Percentiles rank a stretch among this genome's conserved stretches.
Evolutionary conservation across 2,888 invertebrate species (phyloP).

Genomic region (Drosophila cognata): DNA sequence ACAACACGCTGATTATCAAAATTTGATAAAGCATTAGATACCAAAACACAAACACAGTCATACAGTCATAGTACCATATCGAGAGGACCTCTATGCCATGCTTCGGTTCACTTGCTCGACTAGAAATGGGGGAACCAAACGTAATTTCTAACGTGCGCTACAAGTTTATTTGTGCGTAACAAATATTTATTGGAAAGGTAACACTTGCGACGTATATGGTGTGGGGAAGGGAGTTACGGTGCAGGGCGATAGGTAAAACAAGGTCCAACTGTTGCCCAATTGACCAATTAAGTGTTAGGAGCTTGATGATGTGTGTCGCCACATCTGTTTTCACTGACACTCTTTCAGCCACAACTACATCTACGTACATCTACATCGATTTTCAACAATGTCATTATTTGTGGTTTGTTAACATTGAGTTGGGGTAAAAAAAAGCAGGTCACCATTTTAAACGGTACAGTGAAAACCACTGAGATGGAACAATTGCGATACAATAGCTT

Average conservation of each 20-base stretch:
- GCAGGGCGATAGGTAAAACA: conserved; percentile 14
- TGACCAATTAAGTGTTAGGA: conserved; percentile 72
- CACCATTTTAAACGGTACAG: conserved; percentile 38
- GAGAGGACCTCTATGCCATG: conserved; percentile 45
- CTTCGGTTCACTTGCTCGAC: conserved; percentile 66
- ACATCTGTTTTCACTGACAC: conserved; percentile 42
- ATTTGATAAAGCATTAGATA: conserved; percentile 72
- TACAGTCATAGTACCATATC: conserved; percentile 28
- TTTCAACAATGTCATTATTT: conserved; percentile 52
- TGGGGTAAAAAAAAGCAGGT: conserved; percentile 19
- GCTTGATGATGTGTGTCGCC: conserved; percentile 62
- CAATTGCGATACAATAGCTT: not conserved
- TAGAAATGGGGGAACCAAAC: conserved; percentile 29
- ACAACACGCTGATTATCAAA: conserved; percentile 74
- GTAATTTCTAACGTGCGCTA: conserved; percentile 68
- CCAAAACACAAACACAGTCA: conserved; percentile 44
- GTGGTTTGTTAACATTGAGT: conserved; percentile 47
- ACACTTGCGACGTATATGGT: conserved; percentile 65
- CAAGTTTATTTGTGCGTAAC: conserved; percentile 79
- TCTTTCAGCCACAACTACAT: conserved; percentile 6
- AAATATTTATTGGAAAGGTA: conserved; percentile 82
- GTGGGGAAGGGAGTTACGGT: conserved; percentile 1
- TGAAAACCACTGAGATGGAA: conserved; percentile 24
- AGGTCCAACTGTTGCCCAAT: conserved; percentile 64
- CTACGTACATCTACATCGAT: conserved; percentile 33